phyloP scores from a whole-genome alignment of 2,888 invertebrate species.

The Eupithecia abbreviata region DNA sequence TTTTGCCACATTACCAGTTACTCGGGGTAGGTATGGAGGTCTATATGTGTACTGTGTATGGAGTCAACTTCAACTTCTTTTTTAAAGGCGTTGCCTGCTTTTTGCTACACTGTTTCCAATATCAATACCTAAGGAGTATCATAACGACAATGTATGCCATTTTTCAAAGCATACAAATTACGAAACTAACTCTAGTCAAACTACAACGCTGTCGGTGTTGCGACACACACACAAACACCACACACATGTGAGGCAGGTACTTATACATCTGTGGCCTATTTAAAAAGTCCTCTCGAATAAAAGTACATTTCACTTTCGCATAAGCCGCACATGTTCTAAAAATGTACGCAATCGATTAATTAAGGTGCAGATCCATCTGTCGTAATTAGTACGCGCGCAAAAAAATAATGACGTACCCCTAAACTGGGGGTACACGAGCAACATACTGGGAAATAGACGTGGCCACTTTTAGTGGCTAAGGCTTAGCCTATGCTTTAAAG shows the following conservation, averaged over 20 bases:
- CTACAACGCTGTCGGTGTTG: not conserved
- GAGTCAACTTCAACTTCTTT: too few species aligned
- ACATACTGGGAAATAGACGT: not conserved
- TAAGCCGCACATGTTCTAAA: conserved; percentile 18
- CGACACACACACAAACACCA: not conserved
- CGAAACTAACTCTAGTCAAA: not conserved
- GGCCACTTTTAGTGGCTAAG: too few species aligned
- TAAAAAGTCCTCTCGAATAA: conserved; percentile 11
- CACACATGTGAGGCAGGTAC: not conserved
- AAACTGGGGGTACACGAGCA: conserved; percentile 5
- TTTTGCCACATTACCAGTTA: too few species aligned
- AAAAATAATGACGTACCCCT: conserved; percentile 82
- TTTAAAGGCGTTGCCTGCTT: too few species aligned
- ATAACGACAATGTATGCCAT: too few species aligned
- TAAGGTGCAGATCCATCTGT: conserved; percentile 81
- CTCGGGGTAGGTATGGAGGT: too few species aligned
- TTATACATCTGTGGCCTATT: conserved; percentile 2
- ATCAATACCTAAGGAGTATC: too few species aligned
- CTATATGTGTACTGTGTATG: too few species aligned
- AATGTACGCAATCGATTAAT: conserved; percentile 75
- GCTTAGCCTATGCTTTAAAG: too few species aligned
- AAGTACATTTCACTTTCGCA: conserved; percentile 17
- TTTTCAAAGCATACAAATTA: not conserved
- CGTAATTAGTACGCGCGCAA: conserved; percentile 80
- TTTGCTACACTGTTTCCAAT: too few species aligned